phyloP scores from a whole-genome alignment of 2,888 invertebrate genomes.

The Ophion ventricosus region DNA sequence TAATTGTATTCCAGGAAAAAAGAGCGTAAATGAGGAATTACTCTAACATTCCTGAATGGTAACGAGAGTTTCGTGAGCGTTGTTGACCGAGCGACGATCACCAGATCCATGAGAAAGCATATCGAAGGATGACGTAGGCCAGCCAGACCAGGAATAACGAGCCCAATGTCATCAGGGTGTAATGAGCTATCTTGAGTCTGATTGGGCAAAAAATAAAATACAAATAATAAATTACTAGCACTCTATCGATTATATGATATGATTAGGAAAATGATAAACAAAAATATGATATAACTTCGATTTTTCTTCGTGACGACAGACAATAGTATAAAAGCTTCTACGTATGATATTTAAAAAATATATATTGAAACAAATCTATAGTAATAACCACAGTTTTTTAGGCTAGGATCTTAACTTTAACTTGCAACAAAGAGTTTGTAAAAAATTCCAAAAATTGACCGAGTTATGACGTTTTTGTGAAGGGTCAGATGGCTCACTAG shows the following conservation, averaged over 20 bases:
- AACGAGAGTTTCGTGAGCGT: conserved; percentile 21
- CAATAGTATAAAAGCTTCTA: no score
- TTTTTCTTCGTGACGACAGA: no score
- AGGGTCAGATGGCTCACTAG: no score
- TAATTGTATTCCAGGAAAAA: conserved; percentile 19
- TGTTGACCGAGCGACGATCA: conserved; percentile 36
- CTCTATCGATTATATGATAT: neutral
- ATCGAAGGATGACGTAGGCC: conserved; percentile 46
- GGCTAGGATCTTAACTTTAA: no score
- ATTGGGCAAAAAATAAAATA: conserved; percentile 3
- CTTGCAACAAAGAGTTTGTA: no score
- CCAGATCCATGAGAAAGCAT: conserved; percentile 41
- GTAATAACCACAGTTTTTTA: no score
- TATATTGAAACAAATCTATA: no score
- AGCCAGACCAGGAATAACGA: conserved; percentile 68
- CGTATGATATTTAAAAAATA: no score
- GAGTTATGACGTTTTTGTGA: no score
- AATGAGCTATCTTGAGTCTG: conserved; percentile 78
- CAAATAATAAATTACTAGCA: neutral
- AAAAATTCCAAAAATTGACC: no score
- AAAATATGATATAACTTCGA: no score
- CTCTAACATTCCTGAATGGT: conserved; percentile 19
- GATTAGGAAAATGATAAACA: neutral
- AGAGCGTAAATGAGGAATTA: conserved; percentile 18
- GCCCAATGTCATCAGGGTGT: conserved; percentile 67